Base-by-base conservation (phyloP, 2,113 vertebrate species). In the Callopanchax toddi region DNA sequence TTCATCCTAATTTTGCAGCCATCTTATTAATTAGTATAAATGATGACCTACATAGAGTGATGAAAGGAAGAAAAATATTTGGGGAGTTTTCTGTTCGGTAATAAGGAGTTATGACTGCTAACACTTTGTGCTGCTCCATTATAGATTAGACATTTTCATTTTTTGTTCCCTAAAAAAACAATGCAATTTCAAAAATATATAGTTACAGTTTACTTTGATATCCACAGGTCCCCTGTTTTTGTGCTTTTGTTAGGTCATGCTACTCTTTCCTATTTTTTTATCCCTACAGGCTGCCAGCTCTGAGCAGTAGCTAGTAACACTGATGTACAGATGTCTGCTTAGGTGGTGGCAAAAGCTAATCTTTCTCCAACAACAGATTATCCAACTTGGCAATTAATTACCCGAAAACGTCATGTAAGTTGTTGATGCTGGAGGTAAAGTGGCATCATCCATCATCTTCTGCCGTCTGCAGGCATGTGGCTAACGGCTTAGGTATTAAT, bases 1-100 rank as follows among this genome's bases (percentile, higher is more conserved):
- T 81, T 82, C 55, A 74, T 81, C 77, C 67, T 80, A 87, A 89
- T 87, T 77, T 57, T 83, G 52, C 78, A 81, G 49, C 64, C 65
- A 74, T 82, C 52, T 79, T 62, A 75, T 85, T 83, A 84, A 80
- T 80, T 52, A 64, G 57, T 53, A 44, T 37, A 9, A 71, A 53
- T 61, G 44, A 76, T 80, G 85, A 84, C 85, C 82, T 85, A 84
- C 55, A 83, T 86, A 62, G 13, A 12, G 57, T 1, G 1, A 26
- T 63, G 57, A 79, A 61, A 21, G 69, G 40, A 23, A 43, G 0
- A 4, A 16, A 32, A 42, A 42, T 20, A 68, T 62, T n/a, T n/a
- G n/a, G 6, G 32, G 54, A 11, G 25, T 21, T 0, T 43, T 72
- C 39, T n/a, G 64, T 53, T 52, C 23, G 67, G 21, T 60, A 58